These are phyloP conservation scores for Hylaea fasciaria DNA, from an alignment of 2,888 invertebrate genomes.

Conservation along the genomic window DNA sequence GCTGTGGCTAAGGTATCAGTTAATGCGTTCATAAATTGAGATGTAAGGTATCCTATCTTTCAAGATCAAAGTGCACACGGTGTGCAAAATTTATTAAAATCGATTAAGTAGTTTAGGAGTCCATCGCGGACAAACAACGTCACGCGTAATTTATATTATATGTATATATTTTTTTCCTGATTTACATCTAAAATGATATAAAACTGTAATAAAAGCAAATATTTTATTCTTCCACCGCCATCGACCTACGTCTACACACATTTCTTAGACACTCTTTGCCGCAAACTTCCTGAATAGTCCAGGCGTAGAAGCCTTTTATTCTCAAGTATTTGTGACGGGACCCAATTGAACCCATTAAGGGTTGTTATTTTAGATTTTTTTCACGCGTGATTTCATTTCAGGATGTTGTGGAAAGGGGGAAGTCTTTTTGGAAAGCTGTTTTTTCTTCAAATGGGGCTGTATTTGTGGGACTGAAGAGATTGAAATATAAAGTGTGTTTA, in stretches of 20 bases:
- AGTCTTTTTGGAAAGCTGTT: neutral
- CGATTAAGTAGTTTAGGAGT: too few species aligned
- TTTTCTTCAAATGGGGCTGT: neutral
- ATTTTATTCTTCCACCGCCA: neutral
- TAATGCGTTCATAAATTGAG: too few species aligned
- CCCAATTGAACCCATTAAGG: conserved; percentile 6
- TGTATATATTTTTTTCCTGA: too few species aligned
- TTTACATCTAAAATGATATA: too few species aligned
- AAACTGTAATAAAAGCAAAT: neutral
- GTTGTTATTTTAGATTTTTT: conserved; percentile 4
- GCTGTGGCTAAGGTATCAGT: too few species aligned
- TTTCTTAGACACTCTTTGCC: neutral
- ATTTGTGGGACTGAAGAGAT: neutral
- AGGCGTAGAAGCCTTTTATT: neutral
- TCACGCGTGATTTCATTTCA: conserved; percentile 7
- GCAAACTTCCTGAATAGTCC: neutral
- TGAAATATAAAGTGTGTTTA: too few species aligned
- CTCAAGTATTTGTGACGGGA: conserved; percentile 3
- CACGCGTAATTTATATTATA: too few species aligned
- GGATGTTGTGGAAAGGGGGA: conserved; percentile 2
- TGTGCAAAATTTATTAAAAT: too few species aligned
- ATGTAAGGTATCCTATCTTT: too few species aligned
- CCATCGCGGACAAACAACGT: too few species aligned
- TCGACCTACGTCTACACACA: neutral
- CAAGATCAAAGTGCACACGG: too few species aligned